These are phyloP conservation scores for Allenopithecus nigroviridis DNA, from an alignment of 2,797 vertebrate species.

Conservation along the genomic window DNA sequence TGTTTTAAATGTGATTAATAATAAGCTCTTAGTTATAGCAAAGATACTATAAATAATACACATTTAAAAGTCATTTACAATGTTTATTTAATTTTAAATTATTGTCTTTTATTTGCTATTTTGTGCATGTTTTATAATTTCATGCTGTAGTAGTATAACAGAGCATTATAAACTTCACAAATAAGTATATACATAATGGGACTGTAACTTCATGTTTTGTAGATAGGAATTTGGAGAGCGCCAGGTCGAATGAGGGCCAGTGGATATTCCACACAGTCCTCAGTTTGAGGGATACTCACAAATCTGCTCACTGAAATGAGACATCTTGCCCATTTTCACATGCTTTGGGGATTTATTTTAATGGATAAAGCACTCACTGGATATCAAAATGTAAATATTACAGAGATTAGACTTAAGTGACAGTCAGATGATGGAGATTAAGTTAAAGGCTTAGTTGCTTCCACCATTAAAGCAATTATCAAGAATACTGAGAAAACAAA, in stretches of 20 bases:
- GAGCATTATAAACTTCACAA: background rate
- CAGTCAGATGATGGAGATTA: background rate
- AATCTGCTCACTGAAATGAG: background rate
- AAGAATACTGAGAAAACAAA: background rate
- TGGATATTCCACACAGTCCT: background rate
- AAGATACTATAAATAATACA: background rate
- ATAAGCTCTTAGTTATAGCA: background rate
- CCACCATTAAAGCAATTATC: background rate
- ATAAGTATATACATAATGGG: background rate
- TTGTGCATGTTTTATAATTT: background rate
- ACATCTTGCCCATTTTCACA: background rate
- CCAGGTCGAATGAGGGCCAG: background rate
- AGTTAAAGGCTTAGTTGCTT: background rate
- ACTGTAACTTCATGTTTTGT: background rate
- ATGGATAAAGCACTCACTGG: background rate
- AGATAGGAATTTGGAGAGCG: background rate
- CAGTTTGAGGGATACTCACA: background rate
- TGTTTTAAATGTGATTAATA: background rate
- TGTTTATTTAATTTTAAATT: background rate
- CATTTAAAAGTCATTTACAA: background rate
- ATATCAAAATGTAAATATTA: background rate
- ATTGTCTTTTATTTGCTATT: background rate
- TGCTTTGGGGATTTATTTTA: background rate
- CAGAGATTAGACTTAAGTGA: background rate
- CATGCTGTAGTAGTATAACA: background rate